Conservation (phyloP, 1,140 invertebrate genomes). For the Plectus sambesii region DNA sequence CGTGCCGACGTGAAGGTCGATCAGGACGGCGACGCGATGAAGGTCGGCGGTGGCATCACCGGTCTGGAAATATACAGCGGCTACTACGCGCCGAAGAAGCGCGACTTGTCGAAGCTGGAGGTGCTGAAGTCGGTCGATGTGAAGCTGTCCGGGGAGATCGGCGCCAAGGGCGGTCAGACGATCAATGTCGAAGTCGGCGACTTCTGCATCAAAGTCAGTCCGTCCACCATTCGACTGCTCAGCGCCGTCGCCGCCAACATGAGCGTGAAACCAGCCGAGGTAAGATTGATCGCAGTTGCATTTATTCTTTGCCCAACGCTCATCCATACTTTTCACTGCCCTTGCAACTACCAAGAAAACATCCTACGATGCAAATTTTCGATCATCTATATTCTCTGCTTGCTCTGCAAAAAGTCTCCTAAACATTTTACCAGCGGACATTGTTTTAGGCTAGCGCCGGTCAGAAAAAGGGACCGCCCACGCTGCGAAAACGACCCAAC, state of each 20-base stretch:
- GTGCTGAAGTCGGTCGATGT: conserved; percentile 67
- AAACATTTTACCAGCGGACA: no score
- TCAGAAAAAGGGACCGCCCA: conserved; percentile 1
- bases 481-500: conserved; percentile 29
- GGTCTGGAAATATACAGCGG: conserved; percentile 63
- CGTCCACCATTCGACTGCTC: conserved; percentile 70
- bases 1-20: conserved; percentile 47
- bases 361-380: conserved; percentile 2
- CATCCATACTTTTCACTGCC: conserved; percentile 4
- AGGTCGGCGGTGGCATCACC: conserved; percentile 55
- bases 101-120: conserved; percentile 44
- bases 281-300: conserved; percentile 1
- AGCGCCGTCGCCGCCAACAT: conserved; percentile 63
- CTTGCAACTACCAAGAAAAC: conserved; percentile 8
- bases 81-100: conserved; percentile 33
- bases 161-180: conserved; percentile 58
- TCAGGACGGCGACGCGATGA: conserved; percentile 31
- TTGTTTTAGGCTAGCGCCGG: no score
- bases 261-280: conserved; percentile 50
- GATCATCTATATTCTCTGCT: no score
- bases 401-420: no score
- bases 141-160: conserved; percentile 57
- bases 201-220: conserved; percentile 70
- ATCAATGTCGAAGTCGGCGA: conserved; percentile 59
- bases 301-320: conserved; percentile 1